Base-by-base conservation (phyloP, 1,140 invertebrate species). In the Euwallacea fornicatus region DNA sequence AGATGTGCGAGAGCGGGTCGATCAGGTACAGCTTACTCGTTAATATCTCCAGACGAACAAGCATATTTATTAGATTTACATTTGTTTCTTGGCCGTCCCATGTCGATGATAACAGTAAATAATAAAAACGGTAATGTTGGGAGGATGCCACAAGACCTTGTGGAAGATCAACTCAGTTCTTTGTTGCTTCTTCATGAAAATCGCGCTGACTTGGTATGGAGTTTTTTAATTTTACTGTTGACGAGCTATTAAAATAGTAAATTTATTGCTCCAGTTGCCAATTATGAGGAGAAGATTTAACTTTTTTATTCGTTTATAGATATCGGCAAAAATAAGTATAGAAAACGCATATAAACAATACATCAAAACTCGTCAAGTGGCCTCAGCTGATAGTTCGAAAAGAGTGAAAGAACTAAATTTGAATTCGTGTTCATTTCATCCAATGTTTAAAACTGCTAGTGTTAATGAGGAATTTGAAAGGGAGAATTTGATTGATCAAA, bases 1-100 rank as follows among this genome's bases (percentile, higher is more conserved):
- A 89, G 98, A 76, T 98, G 98, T 84, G 98, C 98, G 7, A 85
- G 98, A 76, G 98, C 97, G 65, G 97, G 97, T 7, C 86, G 95
- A 43, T 87, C 86, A 62, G 98, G 98, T 41, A 91, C 87, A 7
- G 95, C 97, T 0, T 96, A 91, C 79, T 98, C 94, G 7, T 86
- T 99, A 54, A 84, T 99, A 33, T 83, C 90, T 0, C 88, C 89
- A 0, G 97, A 99, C 76, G 98, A 99, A 82, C 85, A 94, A 21
- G 88, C 97, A 0, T 96, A 97, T 82, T 82, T 99, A 0, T 78
- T 98, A 42, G 97, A 99, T 84, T 84, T 99, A 21, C 93, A 98
- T 80, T 84, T 99, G 47, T 99, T 99, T 82, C 85, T 99, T 13
- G 95, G 93, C 15, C 86, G 90, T 41, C 85, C 90, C 6, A 82